Conservation (phyloP, 1,140 invertebrate species). For the Maniola jurtina region DNA sequence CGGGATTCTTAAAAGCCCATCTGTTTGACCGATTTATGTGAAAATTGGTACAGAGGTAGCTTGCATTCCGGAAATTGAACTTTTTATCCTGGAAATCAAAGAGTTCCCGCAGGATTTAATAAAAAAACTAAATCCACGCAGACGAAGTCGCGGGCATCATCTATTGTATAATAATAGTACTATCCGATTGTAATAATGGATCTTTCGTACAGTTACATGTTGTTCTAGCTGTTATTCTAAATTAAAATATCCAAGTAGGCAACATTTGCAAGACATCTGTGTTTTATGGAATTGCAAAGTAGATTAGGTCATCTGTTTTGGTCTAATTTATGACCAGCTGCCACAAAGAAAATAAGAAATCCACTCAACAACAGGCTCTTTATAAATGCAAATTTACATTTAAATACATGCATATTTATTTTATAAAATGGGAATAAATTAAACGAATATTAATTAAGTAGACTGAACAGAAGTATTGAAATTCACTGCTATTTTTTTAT, state of each 20-base stretch:
- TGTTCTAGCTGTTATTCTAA: not conserved
- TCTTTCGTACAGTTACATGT: not conserved
- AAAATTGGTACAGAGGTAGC: too few relatives aligned
- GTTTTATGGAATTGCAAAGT: slow-evolving; percentile 31
- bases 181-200: too few relatives aligned
- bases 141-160: too few relatives aligned
- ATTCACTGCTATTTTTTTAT: too few relatives aligned
- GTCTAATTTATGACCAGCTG: slow-evolving; percentile 32
- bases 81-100: too few relatives aligned
- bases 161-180: too few relatives aligned
- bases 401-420: not conserved
- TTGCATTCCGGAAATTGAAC: too few relatives aligned
- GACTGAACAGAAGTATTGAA: not conserved
- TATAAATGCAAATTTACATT: slow-evolving; percentile 1
- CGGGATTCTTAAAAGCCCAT: too few relatives aligned
- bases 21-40: too few relatives aligned
- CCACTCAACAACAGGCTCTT: slow-evolving; percentile 6
- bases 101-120: too few relatives aligned
- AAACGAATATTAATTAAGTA: not conserved
- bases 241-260: slow-evolving; percentile 5
- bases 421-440: not conserved
- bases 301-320: slow-evolving; percentile 39
- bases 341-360: slow-evolving; percentile 15
- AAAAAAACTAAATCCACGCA: too few relatives aligned
- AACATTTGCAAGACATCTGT: slow-evolving; percentile 39